phyloP scores from a whole-genome alignment of 2,113 vertebrate species.

The Dicerorhinus sumatrensis region DNA sequence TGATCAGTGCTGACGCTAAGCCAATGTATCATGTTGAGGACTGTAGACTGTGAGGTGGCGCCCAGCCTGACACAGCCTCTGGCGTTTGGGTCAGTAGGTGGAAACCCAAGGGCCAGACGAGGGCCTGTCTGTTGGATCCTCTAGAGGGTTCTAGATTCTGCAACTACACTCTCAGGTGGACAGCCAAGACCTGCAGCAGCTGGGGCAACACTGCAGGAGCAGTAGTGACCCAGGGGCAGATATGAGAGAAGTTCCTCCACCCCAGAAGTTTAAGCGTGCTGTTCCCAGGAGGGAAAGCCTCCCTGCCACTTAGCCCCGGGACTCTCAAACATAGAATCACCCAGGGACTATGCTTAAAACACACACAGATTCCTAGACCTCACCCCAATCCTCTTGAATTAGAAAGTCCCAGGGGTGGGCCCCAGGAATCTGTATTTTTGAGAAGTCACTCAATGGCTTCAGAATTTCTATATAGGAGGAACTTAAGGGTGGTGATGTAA shows the following conservation, averaged over 20 bases:
- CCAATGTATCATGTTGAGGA: not conserved
- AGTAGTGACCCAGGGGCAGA: not conserved
- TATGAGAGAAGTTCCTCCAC: not conserved
- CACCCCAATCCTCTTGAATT: not conserved
- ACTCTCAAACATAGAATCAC: not conserved
- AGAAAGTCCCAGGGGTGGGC: not conserved
- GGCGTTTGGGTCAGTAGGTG: not conserved
- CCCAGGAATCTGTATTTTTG: not conserved
- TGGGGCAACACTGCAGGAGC: not conserved
- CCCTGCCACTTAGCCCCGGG: not conserved
- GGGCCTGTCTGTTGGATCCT: not conserved
- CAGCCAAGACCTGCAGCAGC: not conserved
- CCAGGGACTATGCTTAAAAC: not conserved
- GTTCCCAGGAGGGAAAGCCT: not conserved
- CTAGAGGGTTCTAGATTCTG: not conserved
- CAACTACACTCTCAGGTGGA: not conserved
- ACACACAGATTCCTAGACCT: not conserved
- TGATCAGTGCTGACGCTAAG: not conserved
- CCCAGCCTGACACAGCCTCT: not conserved
- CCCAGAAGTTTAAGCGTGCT: not conserved
- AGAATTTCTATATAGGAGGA: not conserved
- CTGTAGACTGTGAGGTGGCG: not conserved
- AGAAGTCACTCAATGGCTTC: not conserved
- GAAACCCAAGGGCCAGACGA: not conserved
- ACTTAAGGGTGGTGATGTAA: not conserved